phyloP scores from a whole-genome alignment of 1,140 invertebrate species.

The Drosophila eugracilis region DNA sequence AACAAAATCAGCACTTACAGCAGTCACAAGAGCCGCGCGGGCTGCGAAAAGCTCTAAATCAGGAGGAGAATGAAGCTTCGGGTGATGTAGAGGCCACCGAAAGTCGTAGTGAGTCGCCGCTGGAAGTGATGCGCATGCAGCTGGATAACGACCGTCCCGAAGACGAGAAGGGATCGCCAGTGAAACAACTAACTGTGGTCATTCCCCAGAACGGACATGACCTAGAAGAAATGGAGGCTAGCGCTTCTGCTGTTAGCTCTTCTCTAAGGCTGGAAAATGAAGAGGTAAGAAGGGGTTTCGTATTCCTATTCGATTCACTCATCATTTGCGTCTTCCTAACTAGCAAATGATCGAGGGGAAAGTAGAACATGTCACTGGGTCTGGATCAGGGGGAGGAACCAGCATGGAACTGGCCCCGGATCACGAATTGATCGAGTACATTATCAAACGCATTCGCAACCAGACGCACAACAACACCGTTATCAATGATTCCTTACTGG shows the following conservation, averaged over 20 bases:
- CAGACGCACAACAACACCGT: conserved; percentile 78
- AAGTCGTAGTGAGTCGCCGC: conserved; percentile 60
- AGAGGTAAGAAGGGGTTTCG: conserved; percentile 44
- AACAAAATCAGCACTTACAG: conserved; percentile 34
- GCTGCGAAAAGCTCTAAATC: conserved; percentile 57
- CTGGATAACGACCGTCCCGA: conserved; percentile 63
- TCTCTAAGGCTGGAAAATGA: conserved; percentile 24
- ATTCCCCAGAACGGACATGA: conserved; percentile 17
- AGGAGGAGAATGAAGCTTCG: conserved; percentile 20
- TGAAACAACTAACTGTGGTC: conserved; percentile 9
- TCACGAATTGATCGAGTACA: conserved; percentile 78
- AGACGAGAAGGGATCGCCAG: conserved; percentile 51
- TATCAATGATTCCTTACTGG: conserved; percentile 77
- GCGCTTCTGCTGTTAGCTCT: conserved; percentile 5
- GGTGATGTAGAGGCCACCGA: conserved; percentile 57
- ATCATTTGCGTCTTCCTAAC: conserved; percentile 17
- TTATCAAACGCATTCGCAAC: conserved; percentile 77
- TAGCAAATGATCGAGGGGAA: conserved; percentile 51
- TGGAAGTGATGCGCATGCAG: conserved; percentile 26
- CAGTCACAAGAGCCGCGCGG: conserved; percentile 82
- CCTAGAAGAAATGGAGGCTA: conserved; percentile 24
- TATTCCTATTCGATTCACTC: background rate
- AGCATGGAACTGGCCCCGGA: conserved; percentile 58
- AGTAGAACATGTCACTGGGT: conserved; percentile 15
- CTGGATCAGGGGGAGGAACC: conserved; percentile 3